Evolutionary conservation across 2,797 vertebrate species (phyloP).

Genomic region (Danio jaintianensis): DNA sequence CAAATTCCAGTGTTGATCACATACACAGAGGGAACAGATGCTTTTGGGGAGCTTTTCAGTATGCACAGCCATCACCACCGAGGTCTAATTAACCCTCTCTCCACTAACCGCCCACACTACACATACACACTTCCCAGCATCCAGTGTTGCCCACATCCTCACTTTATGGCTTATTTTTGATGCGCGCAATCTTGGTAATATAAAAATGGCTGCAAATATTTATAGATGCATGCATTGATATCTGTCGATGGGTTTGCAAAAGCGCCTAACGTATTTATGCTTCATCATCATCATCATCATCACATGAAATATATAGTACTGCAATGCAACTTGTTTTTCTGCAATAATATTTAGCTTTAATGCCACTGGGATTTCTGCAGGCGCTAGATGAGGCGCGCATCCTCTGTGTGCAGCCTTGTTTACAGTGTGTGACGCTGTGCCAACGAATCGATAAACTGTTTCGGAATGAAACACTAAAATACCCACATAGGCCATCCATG

Average conservation of each 20-base stretch:
- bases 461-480: constrained; percentile 38
- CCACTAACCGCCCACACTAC: constrained; percentile 47
- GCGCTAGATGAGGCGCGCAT: constrained; percentile 28
- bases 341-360: constrained; percentile 7
- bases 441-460: constrained; percentile 48
- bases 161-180: constrained; percentile 54
- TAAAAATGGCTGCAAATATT: constrained; percentile 8
- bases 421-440: constrained; percentile 32
- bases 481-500: constrained; percentile 38
- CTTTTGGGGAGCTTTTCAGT: constrained; percentile 14
- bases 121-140: constrained; percentile 61
- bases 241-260: not conserved
- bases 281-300: constrained; percentile 2
- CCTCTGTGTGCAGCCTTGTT: constrained; percentile 31
- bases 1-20: constrained; percentile 25
- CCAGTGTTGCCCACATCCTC: constrained; percentile 60
- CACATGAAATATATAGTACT: constrained; percentile 8
- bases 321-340: constrained; percentile 44
- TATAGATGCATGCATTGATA: not conserved
- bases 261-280: not conserved
- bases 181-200: not conserved
- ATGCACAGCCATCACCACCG: constrained; percentile 4
- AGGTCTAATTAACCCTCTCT: constrained; percentile 31
- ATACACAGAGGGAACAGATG: constrained; percentile 20
- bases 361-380: constrained; percentile 31